Evolutionary conservation across 1,140 invertebrate species (phyloP), one percentile per base, ranked within the genome.

Genomic region (Drosophila paulistorum): DNA sequence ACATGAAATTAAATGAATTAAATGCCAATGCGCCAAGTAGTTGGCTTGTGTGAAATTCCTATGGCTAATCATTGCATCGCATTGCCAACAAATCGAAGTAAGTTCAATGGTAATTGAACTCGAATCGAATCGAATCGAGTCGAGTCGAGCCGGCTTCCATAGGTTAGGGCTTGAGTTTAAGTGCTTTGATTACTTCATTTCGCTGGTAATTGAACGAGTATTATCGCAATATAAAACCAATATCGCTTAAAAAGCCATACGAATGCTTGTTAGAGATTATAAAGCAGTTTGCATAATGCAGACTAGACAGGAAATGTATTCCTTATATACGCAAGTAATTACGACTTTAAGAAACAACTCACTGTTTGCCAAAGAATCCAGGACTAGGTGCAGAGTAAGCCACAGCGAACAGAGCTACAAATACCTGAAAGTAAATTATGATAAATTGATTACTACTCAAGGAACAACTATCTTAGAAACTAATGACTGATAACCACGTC

Each of bases 281-380:
- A 26, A 37, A 17, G 10, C 58, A 57, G 23, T 48, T 81, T 79
- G 75, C 71, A 72, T 77, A 81, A 86, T 67, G 70, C 69, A 11
- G 17, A 4, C 20, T 51, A 51, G 76, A 64, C 60, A 35, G 82
- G 71, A 85, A 86, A 77, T 51, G 73, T 63, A 57, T 58, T 39
- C 33, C 35, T 23, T 65, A 76, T 65, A 72, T 75, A 65, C 37
- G 17, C 20, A 23, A 26, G 71, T 71, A 61, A 48, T 39, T 13
- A 5, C 26, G 6, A 26, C 45, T 45, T 35, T 63, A 5, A 30
- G 30, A 30, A 30, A 7, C 30, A 6, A 91, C 90, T 91, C 61
- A 91, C 90, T 91, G 90, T 73, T 91, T 91, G 81, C 90, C 85
- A 73, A 91, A 91, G 86, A 90, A 90, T 37, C 90, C 90, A 42